Evolutionary conservation across 2,797 vertebrate species (phyloP).

Genomic region (Dendrocincla fuliginosa): DNA sequence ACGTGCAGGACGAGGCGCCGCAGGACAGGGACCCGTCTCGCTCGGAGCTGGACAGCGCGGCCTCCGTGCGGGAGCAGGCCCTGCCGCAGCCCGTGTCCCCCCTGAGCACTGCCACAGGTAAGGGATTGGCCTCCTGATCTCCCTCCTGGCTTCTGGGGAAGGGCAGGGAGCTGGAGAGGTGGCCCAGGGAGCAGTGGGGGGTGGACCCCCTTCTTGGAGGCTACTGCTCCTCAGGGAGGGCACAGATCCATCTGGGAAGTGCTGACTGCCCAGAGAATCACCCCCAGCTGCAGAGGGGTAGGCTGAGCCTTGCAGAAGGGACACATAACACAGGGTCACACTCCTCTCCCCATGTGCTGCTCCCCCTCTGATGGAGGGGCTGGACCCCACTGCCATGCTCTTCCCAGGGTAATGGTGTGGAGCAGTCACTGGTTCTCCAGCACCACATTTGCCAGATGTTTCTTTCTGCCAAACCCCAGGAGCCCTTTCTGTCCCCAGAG

Average conservation of each 20-base stretch:
- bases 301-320: not conserved
- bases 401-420: not conserved
- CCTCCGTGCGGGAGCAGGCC: not conserved
- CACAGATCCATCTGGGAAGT: accelerated
- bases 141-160: not conserved
- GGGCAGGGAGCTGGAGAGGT: not conserved
- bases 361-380: accelerated
- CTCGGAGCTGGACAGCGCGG: not conserved
- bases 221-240: not conserved
- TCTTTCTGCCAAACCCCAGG: not conserved
- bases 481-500: not conserved
- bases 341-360: accelerated
- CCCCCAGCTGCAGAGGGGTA: accelerated
- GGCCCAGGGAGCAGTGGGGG: accelerated
- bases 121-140: not conserved
- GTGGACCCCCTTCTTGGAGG: not conserved
- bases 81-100: not conserved
- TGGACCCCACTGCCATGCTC: not conserved
- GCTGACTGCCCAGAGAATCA: not conserved
- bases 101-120: conserved; percentile 64
- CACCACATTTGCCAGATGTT: accelerated
- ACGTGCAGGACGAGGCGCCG: not conserved
- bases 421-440: accelerated
- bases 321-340: accelerated
- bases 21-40: conserved; percentile 61